Evolutionary conservation across 1,140 invertebrate species (phyloP).

Genomic region (Oedothorax gibbosus): DNA sequence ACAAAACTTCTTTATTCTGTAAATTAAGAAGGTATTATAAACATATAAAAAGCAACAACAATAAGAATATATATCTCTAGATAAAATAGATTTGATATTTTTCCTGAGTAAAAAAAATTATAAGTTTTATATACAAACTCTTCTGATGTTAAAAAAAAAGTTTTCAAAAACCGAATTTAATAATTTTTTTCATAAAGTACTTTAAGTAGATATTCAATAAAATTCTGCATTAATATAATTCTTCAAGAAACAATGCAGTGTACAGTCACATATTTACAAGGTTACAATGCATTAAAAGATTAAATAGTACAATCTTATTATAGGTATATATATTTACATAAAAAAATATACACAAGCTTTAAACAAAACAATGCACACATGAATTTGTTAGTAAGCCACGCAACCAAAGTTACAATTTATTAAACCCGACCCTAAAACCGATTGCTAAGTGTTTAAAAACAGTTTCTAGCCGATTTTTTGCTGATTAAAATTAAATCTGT

Average conservation of each 20-base stretch:
- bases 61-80: slow-evolving; percentile 52
- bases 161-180: neutral
- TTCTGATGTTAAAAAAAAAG: neutral
- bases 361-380: neutral
- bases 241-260: no score
- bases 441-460: no score
- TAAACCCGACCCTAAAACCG: no score
- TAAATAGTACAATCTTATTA: neutral
- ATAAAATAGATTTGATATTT: slow-evolving; percentile 46
- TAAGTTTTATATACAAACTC: slow-evolving; percentile 17
- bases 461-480: no score
- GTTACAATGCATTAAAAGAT: no score
- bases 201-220: neutral
- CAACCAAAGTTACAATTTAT: neutral
- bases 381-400: slow-evolving; percentile 20
- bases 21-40: slow-evolving; percentile 33
- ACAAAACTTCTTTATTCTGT: slow-evolving; percentile 34
- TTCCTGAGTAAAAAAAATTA: slow-evolving; percentile 39
- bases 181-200: neutral
- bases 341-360: slow-evolving; percentile 15
- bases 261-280: no score
- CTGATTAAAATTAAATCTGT: no score
- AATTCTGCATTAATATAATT: neutral
- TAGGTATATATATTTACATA: slow-evolving; percentile 17
- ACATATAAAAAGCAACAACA: slow-evolving; percentile 50